These are phyloP conservation scores for Zophobas morio DNA, from an alignment of 1,140 invertebrate species.

Conservation along the genomic window DNA sequence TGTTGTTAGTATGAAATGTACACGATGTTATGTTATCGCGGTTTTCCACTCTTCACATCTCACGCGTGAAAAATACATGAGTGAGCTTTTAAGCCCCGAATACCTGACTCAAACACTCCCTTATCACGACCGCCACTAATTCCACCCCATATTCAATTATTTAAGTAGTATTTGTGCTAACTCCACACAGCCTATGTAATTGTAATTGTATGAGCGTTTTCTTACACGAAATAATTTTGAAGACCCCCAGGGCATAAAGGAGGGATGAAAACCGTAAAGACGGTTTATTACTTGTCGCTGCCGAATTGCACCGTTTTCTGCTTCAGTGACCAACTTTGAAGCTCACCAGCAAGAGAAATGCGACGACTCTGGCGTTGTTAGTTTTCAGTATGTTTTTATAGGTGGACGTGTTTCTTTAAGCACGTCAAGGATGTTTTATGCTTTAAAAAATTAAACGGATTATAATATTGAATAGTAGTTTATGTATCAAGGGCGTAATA, in stretches of 20 bases:
- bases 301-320: constrained; percentile 34
- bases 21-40: constrained; percentile 41
- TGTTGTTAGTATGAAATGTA: constrained; percentile 40
- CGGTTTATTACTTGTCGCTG: constrained; percentile 37
- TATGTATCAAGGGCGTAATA: no score
- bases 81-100: constrained; percentile 25
- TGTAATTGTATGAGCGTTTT: constrained; percentile 28
- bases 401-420: no score
- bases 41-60: constrained; percentile 41
- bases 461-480: no score
- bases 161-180: constrained; percentile 37
- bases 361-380: not conserved
- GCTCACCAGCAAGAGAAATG: not conserved
- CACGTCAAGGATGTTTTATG: no score
- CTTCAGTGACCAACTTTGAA: constrained; percentile 26
- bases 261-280: constrained; percentile 32
- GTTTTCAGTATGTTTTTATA: not conserved
- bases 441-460: no score
- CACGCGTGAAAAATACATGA: constrained; percentile 41
- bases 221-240: constrained; percentile 34
- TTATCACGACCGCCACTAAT: constrained; percentile 27
- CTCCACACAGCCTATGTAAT: constrained; percentile 1
- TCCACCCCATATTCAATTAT: constrained; percentile 35
- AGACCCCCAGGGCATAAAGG: constrained; percentile 8
- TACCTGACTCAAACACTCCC: constrained; percentile 36